Evolutionary conservation across 2,113 vertebrate genomes (phyloP).

Genomic region (Albula goreensis): DNA sequence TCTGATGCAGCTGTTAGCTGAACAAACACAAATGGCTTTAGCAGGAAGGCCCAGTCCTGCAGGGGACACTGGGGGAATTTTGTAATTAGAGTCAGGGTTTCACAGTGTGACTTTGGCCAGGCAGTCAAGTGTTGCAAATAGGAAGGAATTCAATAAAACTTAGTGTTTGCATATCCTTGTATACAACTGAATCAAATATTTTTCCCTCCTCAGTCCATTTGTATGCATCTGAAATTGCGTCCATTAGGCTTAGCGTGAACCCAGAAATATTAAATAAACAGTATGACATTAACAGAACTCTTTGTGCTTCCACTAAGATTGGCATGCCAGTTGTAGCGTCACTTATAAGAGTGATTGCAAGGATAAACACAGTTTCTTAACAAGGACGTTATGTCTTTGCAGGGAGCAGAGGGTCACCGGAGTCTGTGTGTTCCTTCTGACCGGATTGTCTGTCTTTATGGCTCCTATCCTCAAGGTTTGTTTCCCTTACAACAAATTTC

Average conservation of each 20-base stretch:
- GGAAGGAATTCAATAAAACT: not conserved
- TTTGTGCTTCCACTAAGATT: not conserved
- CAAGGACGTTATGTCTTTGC: conserved; percentile 37
- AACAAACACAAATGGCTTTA: conserved; percentile 51
- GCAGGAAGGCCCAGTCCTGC: not conserved
- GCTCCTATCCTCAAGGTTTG: conserved; percentile 95
- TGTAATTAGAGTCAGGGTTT: not conserved
- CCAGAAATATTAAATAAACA: not conserved
- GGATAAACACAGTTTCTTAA: not conserved
- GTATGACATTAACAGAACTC: not conserved
- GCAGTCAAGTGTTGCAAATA: not conserved
- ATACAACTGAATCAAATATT: not conserved
- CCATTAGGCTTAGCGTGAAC: not conserved
- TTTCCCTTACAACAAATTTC: not conserved
- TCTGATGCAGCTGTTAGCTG: conserved; percentile 70
- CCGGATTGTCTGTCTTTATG: conserved; percentile 98
- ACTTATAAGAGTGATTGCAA: not conserved
- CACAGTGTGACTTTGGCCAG: conserved; percentile 4
- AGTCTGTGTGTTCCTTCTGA: conserved; percentile 87
- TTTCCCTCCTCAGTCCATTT: not conserved
- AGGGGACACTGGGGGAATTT: conserved; percentile 3
- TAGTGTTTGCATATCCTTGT: not conserved
- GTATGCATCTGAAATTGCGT: not conserved
- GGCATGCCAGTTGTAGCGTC: not conserved
- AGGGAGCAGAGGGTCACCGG: conserved; percentile 97